Conservation (phyloP, 2,797 vertebrate species). For the Anolis apletophallus region DNA sequence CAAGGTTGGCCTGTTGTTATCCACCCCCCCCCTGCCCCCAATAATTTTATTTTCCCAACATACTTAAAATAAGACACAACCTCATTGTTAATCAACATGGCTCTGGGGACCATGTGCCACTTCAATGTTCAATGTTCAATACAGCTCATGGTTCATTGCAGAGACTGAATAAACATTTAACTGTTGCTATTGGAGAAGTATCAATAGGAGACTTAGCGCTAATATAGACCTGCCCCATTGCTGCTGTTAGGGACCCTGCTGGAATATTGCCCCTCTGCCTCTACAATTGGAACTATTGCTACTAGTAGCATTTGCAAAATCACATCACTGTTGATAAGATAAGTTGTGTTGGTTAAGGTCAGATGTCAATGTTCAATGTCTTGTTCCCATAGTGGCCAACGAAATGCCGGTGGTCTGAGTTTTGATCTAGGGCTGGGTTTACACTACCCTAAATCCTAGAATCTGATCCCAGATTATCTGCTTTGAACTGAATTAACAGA, state of each 20-base stretch:
- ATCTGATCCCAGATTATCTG: too few relatives aligned
- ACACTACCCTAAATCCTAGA: too few relatives aligned
- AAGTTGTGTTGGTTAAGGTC: background rate
- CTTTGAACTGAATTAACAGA: too few relatives aligned
- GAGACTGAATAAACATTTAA: background rate
- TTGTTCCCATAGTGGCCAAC: background rate
- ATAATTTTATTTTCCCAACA: background rate
- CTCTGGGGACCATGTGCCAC: background rate
- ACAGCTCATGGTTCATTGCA: background rate
- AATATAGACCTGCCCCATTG: background rate
- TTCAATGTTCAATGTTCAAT: background rate
- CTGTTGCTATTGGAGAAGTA: background rate
- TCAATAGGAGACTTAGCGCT: background rate
- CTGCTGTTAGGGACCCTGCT: background rate
- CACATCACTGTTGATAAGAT: too few relatives aligned
- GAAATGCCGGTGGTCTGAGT: background rate
- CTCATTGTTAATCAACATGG: conserved; percentile 19
- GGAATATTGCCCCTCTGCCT: background rate
- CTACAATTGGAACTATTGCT: background rate
- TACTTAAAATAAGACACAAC: background rate
- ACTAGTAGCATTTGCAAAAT: background rate
- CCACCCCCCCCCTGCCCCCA: background rate
- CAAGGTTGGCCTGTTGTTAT: conserved; percentile 28
- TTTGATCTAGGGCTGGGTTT: too few relatives aligned
- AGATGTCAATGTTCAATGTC: background rate